Conservation (phyloP, 2,888 invertebrate species). For the Microdon myrmicae region DNA sequence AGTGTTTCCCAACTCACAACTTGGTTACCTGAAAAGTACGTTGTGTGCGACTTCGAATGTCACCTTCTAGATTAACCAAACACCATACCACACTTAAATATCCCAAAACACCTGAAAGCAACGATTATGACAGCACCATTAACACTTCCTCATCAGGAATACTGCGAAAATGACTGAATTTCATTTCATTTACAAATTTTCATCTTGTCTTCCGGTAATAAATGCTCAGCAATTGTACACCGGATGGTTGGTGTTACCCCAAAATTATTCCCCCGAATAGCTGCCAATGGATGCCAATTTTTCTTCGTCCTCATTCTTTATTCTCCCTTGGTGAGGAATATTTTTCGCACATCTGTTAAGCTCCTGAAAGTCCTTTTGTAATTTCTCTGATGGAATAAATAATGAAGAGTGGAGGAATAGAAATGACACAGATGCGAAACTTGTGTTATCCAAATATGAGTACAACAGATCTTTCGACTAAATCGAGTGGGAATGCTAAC, state of each 20-base stretch:
- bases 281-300: slow-evolving; percentile 24
- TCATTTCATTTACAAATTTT: too few relatives aligned
- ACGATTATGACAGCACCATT: too few relatives aligned
- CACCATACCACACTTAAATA: slow-evolving; percentile 3
- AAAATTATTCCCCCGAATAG: slow-evolving; percentile 7
- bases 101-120: slow-evolving; percentile 5
- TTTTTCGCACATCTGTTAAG: slow-evolving; percentile 41
- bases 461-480: slow-evolving; percentile 41
- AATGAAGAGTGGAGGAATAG: slow-evolving; percentile 41
- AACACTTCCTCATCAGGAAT: too few relatives aligned
- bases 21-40: too few relatives aligned
- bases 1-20: too few relatives aligned
- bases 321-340: background rate
- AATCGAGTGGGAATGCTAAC: slow-evolving; percentile 30
- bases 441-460: slow-evolving; percentile 24
- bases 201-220: too few relatives aligned
- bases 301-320: background rate
- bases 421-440: slow-evolving; percentile 18
- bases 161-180: too few relatives aligned
- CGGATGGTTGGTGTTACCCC: too few relatives aligned
- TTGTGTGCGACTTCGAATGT: too few relatives aligned
- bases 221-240: too few relatives aligned
- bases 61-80: too few relatives aligned
- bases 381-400: slow-evolving; percentile 49
- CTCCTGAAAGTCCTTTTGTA: slow-evolving; percentile 37